Evolutionary conservation across 2,888 invertebrate species (phyloP).

Genomic region (Lottia gigantea): DNA sequence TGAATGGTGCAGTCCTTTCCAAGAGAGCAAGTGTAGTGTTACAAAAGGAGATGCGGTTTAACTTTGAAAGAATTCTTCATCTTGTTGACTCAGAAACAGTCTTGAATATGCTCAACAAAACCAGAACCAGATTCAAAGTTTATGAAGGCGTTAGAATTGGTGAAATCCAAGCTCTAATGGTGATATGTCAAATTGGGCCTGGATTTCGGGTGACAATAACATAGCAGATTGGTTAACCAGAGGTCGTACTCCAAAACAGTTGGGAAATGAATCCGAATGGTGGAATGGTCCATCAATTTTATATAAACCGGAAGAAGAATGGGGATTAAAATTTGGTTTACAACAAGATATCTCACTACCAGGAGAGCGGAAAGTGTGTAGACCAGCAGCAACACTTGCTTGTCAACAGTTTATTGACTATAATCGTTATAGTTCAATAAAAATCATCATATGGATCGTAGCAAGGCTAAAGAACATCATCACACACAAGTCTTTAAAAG

Average conservation of each 20-base stretch:
- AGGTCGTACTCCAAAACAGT: constrained; percentile 4
- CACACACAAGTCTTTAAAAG: neutral
- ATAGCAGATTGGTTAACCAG: constrained; percentile 19
- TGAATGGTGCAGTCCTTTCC: constrained; percentile 14
- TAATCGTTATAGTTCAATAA: neutral
- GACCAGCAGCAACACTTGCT: neutral
- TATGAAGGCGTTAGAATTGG: constrained; percentile 16
- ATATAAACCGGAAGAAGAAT: neutral
- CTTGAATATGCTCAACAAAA: constrained; percentile 14
- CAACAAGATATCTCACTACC: neutral
- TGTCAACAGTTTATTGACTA: neutral
- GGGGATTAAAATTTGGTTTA: constrained; percentile 12
- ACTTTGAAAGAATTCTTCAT: neutral
- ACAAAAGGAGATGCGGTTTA: constrained; percentile 12
- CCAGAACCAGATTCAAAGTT: constrained; percentile 14
- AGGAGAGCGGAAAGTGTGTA: constrained; percentile 14
- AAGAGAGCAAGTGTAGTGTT: constrained; percentile 13
- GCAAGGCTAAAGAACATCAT: neutral
- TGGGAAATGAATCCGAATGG: constrained; percentile 11
- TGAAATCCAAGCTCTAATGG: constrained; percentile 18
- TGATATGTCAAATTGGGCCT: constrained; percentile 13
- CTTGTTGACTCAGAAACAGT: constrained; percentile 20
- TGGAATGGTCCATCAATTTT: constrained; percentile 7
- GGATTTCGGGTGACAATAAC: constrained; percentile 15
- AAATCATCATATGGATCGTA: neutral